A percentile compares a stretch with the other conserved stretches of the same genome.
Evolutionary conservation across 2,888 invertebrate species (phyloP).

Genomic region (Hyalella azteca): DNA sequence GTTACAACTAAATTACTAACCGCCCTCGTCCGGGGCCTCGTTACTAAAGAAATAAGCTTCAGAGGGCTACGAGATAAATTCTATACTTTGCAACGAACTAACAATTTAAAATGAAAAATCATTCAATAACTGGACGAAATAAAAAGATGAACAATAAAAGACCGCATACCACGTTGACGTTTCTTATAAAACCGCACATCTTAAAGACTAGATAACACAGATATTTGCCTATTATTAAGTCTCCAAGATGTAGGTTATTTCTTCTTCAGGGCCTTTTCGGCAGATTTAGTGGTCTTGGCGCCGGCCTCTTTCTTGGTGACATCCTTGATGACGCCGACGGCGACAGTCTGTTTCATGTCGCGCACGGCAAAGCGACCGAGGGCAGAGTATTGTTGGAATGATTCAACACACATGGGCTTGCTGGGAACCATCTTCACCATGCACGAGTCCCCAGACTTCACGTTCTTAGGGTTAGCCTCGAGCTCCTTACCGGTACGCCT

Average conservation of each 20-base stretch:
- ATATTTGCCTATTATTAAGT: conserved; percentile 26
- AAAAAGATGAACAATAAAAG: neutral
- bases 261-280: conserved; percentile 95
- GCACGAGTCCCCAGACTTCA: conserved; percentile 96
- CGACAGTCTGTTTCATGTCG: conserved; percentile 99
- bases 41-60: too few species aligned
- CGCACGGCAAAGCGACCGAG: conserved; percentile 98
- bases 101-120: too few species aligned
- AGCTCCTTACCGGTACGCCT: conserved; percentile 97
- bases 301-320: conserved; percentile 88
- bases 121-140: too few species aligned
- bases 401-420: conserved; percentile 98
- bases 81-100: too few species aligned
- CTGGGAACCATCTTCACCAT: conserved; percentile 91
- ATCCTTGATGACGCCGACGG: conserved; percentile 93
- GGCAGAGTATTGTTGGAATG: conserved; percentile 97
- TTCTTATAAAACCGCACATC: conserved; percentile 39
- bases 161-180: conserved; percentile 22
- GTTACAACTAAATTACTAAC: too few species aligned
- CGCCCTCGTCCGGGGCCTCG: too few species aligned
- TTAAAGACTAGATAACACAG: conserved; percentile 41
- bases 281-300: conserved; percentile 97
- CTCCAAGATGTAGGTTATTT: conserved; percentile 46
- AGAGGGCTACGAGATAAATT: too few species aligned
- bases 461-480: conserved; percentile 89